A percentile compares a stretch with the other conserved stretches of the same genome.
These are phyloP conservation scores for Piscicola geometra DNA, from an alignment of 2,888 invertebrate genomes.

Conservation along the genomic window DNA sequence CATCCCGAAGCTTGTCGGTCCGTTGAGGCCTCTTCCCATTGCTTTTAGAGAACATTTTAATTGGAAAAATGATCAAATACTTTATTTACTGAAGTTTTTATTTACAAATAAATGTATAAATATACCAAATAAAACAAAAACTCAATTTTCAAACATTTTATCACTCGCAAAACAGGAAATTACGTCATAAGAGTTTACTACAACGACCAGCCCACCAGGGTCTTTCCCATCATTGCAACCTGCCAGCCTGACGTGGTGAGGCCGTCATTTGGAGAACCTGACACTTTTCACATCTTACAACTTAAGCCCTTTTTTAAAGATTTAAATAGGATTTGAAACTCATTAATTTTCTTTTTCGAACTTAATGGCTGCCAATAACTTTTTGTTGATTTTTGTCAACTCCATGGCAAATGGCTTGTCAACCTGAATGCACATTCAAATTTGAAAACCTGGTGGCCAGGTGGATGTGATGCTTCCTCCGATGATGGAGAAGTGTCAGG, in stretches of 20 bases:
- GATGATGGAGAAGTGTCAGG: background rate
- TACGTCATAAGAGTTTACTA: slow-evolving; percentile 72
- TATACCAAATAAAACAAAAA: no score
- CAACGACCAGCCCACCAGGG: slow-evolving; percentile 69
- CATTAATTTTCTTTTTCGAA: no score
- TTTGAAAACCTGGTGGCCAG: no score
- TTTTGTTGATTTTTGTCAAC: no score
- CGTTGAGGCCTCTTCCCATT: background rate
- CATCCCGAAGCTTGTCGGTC: slow-evolving; percentile 29
- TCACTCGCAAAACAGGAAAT: slow-evolving; percentile 68
- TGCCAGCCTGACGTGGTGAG: slow-evolving; percentile 46
- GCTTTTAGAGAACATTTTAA: background rate
- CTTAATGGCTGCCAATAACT: no score
- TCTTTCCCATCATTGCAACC: slow-evolving; percentile 65
- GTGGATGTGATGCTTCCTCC: background rate
- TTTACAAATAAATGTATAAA: no score
- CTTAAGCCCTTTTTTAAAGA: no score
- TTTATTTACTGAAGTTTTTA: background rate
- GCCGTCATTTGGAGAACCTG: no score
- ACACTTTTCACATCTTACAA: no score
- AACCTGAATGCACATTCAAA: no score
- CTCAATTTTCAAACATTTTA: no score
- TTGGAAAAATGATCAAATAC: background rate
- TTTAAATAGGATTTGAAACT: background rate
- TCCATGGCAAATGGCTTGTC: no score